Evolutionary conservation across 2,113 vertebrate genomes (phyloP).

Genomic region (Onychorhynchus coronatus): DNA sequence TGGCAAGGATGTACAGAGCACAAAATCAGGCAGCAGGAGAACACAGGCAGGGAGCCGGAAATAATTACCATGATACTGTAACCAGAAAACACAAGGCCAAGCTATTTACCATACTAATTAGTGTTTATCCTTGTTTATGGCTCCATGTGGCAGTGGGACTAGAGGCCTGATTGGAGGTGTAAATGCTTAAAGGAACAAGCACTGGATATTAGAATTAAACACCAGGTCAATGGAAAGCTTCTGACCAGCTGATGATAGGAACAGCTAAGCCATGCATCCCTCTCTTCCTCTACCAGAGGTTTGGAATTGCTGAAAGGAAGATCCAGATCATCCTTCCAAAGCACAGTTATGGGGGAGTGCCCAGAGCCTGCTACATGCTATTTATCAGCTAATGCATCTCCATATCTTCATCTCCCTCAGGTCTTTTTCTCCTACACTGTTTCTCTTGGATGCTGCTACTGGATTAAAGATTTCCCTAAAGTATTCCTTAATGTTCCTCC

Average conservation of each 20-base stretch:
- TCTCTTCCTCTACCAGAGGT: not conserved
- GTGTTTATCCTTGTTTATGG: conserved; percentile 67
- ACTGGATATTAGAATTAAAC: not conserved
- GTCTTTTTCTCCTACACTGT: conserved; percentile 40
- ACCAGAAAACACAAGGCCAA: conserved; percentile 65
- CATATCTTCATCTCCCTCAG: not conserved
- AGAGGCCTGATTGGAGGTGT: not conserved
- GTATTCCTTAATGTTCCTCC: not conserved
- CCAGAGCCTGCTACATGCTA: not conserved
- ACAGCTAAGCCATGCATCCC: fast-evolving
- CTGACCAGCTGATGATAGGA: not conserved
- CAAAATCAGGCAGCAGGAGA: conserved; percentile 46
- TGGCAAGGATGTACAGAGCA: conserved; percentile 29
- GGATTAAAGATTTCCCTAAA: conserved; percentile 42
- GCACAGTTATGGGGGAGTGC: not conserved
- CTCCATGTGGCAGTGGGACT: conserved; percentile 38
- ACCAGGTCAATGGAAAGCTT: not conserved
- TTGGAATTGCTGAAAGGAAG: not conserved
- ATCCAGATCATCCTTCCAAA: not conserved
- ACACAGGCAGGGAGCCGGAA: conserved; percentile 42
- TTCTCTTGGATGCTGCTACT: not conserved
- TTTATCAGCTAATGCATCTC: conserved; percentile 6
- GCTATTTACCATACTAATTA: conserved; percentile 66
- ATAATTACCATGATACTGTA: conserved; percentile 63
- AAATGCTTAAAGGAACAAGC: conserved; percentile 38